Percentiles rank a stretch among this genome's conserved stretches.
Evolutionary conservation across 2,113 vertebrate species (phyloP).

Genomic region (Ibidorhyncha struthersii): DNA sequence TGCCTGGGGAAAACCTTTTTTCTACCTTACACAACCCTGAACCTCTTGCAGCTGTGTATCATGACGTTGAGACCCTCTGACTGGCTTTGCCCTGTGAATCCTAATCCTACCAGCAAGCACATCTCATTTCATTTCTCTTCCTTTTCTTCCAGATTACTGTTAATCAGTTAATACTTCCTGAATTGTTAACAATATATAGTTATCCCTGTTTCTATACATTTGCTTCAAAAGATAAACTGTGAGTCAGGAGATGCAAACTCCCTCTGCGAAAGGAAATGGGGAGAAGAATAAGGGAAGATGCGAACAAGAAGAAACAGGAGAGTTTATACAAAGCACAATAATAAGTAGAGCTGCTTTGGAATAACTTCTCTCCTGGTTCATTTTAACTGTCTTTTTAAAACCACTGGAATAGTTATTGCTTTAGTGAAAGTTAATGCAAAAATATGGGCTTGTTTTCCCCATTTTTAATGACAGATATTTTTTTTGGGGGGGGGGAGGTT

Average conservation of each 20-base stretch:
- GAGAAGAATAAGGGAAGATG: neutral
- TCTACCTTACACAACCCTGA: neutral
- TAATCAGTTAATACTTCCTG: neutral
- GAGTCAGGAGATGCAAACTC: neutral
- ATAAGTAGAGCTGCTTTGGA: neutral
- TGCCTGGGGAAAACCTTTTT: neutral
- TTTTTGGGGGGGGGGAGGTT: neutral
- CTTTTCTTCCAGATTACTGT: neutral
- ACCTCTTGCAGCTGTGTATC: neutral
- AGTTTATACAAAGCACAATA: neutral
- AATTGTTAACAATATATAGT: neutral
- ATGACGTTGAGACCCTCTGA: neutral
- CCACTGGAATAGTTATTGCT: neutral
- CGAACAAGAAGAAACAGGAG: neutral
- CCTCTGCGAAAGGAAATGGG: neutral
- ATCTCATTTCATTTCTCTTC: neutral
- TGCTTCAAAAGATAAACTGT: neutral
- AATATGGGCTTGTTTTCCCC: neutral
- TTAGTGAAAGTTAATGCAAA: neutral
- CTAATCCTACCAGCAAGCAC: neutral
- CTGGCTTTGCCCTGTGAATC: neutral
- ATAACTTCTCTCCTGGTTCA: neutral
- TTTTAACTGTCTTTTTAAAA: neutral
- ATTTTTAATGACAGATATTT: neutral
- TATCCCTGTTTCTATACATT: neutral